Percentiles rank a stretch among this genome's conserved stretches.
phyloP scores from a whole-genome alignment of 2,113 vertebrate species.

The Silurus meridionalis region DNA sequence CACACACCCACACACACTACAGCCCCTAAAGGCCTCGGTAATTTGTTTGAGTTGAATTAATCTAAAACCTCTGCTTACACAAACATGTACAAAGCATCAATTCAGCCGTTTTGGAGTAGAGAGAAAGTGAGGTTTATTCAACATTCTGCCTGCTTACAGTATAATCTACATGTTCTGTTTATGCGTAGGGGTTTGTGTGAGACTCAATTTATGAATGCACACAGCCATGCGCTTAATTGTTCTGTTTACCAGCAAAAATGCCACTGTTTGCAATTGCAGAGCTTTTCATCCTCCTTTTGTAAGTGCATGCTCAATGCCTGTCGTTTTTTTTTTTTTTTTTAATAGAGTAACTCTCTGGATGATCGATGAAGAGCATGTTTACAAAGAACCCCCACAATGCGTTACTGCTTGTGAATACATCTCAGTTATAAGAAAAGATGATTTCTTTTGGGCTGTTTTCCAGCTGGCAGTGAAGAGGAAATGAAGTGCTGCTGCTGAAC shows the following conservation, averaged over 20 bases:
- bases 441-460: constrained; percentile 6
- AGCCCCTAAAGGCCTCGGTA: background rate
- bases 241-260: constrained; percentile 30
- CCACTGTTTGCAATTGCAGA: constrained; percentile 7
- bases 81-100: constrained; percentile 5
- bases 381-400: constrained; percentile 23
- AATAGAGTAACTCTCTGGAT: constrained; percentile 3
- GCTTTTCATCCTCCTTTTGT: constrained; percentile 6
- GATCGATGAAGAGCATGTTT: constrained; percentile 30
- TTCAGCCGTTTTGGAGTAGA: background rate
- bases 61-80: constrained; percentile 12
- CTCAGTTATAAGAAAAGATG: constrained; percentile 12
- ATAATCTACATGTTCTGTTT: background rate
- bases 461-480: background rate
- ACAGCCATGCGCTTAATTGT: constrained; percentile 51
- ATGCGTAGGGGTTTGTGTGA: background rate
- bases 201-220: constrained; percentile 32
- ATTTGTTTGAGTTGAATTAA: constrained; percentile 18
- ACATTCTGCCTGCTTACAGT: constrained; percentile 30
- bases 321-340: background rate
- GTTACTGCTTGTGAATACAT: constrained; percentile 10
- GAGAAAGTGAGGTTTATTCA: background rate
- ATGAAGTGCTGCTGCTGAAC: background rate
- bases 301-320: constrained; percentile 9
- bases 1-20: background rate